Evolutionary conservation across 2,888 invertebrate species (phyloP).

Genomic region (Hydroisotoma schaefferi): DNA sequence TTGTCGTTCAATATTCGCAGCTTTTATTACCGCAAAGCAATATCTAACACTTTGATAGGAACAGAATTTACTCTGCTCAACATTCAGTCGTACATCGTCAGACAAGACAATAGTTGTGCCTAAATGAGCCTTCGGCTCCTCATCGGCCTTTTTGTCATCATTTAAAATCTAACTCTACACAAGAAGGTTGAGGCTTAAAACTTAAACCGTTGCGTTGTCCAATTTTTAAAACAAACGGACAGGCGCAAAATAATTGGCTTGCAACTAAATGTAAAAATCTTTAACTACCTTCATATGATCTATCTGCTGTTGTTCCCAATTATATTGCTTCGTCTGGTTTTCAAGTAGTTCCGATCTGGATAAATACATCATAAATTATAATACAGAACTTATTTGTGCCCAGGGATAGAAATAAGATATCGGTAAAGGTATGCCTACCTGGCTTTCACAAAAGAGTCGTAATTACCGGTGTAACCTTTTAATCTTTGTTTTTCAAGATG

Average conservation of each 20-base stretch:
- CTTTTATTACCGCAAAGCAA: too few species aligned
- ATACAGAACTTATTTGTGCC: neutral
- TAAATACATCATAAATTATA: neutral
- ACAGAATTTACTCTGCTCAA: neutral
- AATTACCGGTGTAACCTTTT: slow-evolving; percentile 70
- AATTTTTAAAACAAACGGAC: too few species aligned
- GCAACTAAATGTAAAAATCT: neutral
- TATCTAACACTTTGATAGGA: neutral
- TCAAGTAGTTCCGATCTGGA: slow-evolving; percentile 85
- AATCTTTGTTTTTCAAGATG: slow-evolving; percentile 90
- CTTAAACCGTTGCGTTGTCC: too few species aligned
- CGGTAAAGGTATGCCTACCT: neutral
- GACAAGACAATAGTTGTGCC: too few species aligned
- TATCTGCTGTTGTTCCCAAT: slow-evolving; percentile 99
- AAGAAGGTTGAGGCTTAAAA: neutral
- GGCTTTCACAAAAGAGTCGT: slow-evolving; percentile 78
- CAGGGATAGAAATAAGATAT: neutral
- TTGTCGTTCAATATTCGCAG: too few species aligned
- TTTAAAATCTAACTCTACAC: neutral
- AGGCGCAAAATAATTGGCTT: too few species aligned
- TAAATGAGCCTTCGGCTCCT: slow-evolving; percentile 17
- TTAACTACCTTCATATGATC: slow-evolving; percentile 87
- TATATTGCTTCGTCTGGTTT: slow-evolving; percentile 98
- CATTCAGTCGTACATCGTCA: too few species aligned
- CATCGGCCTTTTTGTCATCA: slow-evolving; percentile 42